Evolutionary conservation across 2,888 invertebrate species (phyloP).

Genomic region (Thumatha senex): DNA sequence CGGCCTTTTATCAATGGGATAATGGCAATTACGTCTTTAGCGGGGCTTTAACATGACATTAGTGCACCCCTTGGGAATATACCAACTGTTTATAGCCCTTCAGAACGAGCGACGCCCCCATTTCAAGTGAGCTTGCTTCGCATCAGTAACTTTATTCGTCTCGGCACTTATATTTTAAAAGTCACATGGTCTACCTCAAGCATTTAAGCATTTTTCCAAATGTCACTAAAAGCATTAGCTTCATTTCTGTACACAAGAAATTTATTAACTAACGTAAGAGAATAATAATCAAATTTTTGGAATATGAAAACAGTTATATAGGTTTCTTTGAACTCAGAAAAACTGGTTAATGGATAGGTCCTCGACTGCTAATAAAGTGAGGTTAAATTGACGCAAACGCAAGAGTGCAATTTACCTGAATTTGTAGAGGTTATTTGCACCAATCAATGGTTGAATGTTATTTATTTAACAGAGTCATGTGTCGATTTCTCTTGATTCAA

Average conservation of each 20-base stretch:
- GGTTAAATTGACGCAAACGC: slow-evolving; percentile 12
- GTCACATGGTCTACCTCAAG: slow-evolving; percentile 6
- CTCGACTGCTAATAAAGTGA: slow-evolving; percentile 8
- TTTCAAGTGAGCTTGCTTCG: slow-evolving; percentile 41
- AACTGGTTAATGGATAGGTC: slow-evolving; percentile 13
- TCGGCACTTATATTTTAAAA: slow-evolving; percentile 23
- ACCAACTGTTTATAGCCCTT: slow-evolving; percentile 39
- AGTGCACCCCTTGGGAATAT: slow-evolving; percentile 54
- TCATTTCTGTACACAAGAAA: no score
- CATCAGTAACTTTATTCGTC: slow-evolving; percentile 30
- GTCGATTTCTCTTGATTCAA: no score
- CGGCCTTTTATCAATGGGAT: slow-evolving; percentile 21
- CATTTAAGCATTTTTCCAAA: not conserved
- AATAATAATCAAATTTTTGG: no score
- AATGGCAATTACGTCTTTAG: slow-evolving; percentile 60
- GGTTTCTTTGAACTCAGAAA: not conserved
- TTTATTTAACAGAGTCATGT: no score
- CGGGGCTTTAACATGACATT: slow-evolving; percentile 47
- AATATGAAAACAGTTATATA: no score
- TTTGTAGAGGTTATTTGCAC: no score
- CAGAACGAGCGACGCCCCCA: slow-evolving; percentile 32
- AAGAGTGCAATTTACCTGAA: not conserved
- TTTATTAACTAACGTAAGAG: no score
- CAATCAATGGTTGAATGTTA: no score
- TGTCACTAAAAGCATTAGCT: not conserved